Conservation (phyloP, 1,140 invertebrate species). For the Micrasema longulum region DNA sequence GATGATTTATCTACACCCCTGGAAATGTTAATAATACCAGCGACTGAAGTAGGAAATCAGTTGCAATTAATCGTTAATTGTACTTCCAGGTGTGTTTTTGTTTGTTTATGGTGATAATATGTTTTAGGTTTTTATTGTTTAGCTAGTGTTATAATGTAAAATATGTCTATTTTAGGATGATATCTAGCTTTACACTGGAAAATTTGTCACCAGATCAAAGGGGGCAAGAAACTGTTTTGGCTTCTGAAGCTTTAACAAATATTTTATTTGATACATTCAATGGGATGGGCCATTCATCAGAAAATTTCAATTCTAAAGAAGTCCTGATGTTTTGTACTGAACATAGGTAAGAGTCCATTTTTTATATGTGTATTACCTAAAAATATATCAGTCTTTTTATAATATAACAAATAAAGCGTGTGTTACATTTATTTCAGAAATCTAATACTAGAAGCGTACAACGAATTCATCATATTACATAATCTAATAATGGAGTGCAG, state of each 20-base stretch:
- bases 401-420: neutral
- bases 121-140: no score
- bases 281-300: conserved; percentile 38
- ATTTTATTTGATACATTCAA: conserved; percentile 33
- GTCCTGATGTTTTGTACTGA: conserved; percentile 33
- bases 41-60: conserved; percentile 41
- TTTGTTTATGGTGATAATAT: neutral
- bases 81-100: conserved; percentile 39
- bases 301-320: conserved; percentile 32
- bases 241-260: conserved; percentile 34
- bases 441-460: conserved; percentile 20
- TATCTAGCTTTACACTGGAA: conserved; percentile 34
- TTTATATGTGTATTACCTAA: no score
- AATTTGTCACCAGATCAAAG: conserved; percentile 36
- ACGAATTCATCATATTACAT: conserved; percentile 14
- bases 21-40: conserved; percentile 36
- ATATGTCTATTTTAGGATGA: conserved; percentile 38
- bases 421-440: conserved; percentile 18
- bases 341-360: conserved; percentile 44
- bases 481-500: conserved; percentile 33
- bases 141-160: neutral
- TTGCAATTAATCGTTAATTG: conserved; percentile 39
- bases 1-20: neutral
- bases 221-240: conserved; percentile 30
- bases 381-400: no score